Evolutionary conservation across 2,888 invertebrate genomes (phyloP).

Genomic region (Notocelia uddmanniana): DNA sequence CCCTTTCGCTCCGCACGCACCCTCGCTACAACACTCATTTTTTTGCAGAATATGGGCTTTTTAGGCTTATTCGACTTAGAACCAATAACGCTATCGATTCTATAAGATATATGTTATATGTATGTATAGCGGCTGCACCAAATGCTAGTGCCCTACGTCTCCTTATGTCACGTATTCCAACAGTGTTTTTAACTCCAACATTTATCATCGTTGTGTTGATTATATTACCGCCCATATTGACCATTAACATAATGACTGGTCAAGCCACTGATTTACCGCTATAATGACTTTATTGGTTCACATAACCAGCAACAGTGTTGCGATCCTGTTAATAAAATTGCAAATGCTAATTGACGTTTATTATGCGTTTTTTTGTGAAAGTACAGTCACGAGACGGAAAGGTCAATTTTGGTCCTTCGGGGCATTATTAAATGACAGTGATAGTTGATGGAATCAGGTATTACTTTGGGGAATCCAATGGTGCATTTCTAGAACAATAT

Average conservation of each 20-base stretch:
- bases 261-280: slow-evolving; percentile 3
- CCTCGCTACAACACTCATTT: too few relatives aligned
- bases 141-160: too few relatives aligned
- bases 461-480: too few relatives aligned
- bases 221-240: slow-evolving; percentile 4
- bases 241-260: slow-evolving; percentile 15
- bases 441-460: too few relatives aligned
- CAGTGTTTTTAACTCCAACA: not conserved
- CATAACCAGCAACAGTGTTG: slow-evolving; percentile 13
- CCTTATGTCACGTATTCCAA: not conserved
- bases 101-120: too few relatives aligned
- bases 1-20: too few relatives aligned
- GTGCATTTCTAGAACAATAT: too few relatives aligned
- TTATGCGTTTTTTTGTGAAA: not conserved
- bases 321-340: slow-evolving; percentile 5
- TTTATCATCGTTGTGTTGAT: slow-evolving; percentile 7
- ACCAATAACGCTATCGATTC: too few relatives aligned
- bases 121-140: too few relatives aligned
- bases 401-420: not conserved
- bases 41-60: too few relatives aligned
- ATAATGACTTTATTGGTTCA: slow-evolving; percentile 22
- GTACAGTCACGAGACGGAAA: not conserved
- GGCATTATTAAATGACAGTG: not conserved
- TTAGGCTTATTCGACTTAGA: too few relatives aligned
- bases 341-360: slow-evolving; percentile 20